phyloP scores from a whole-genome alignment of 2,888 invertebrate genomes.

The Acronicta psi region DNA sequence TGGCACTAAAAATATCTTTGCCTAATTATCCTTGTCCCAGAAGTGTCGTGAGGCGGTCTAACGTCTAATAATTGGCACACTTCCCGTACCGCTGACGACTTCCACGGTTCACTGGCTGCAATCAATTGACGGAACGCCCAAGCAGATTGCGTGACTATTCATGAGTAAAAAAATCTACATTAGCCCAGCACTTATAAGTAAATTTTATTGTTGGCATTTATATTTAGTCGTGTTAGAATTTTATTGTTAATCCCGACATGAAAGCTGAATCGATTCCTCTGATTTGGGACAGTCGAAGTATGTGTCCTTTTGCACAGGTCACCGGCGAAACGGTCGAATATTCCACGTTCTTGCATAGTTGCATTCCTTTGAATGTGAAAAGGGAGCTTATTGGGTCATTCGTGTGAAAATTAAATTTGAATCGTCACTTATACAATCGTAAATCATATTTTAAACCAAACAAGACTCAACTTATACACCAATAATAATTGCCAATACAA shows the following conservation, averaged over 20 bases:
- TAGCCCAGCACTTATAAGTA: slow-evolving; percentile 44
- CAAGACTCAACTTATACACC: too few relatives aligned
- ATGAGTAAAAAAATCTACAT: slow-evolving; percentile 54
- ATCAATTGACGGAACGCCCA: slow-evolving; percentile 62
- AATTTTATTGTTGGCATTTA: slow-evolving; percentile 19
- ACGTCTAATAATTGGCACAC: slow-evolving; percentile 71
- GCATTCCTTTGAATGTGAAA: slow-evolving; percentile 11
- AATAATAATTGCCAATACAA: too few relatives aligned
- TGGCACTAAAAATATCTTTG: slow-evolving; percentile 53
- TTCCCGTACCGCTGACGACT: slow-evolving; percentile 67
- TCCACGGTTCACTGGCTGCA: slow-evolving; percentile 60
- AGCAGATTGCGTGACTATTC: slow-evolving; percentile 57
- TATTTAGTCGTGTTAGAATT: slow-evolving; percentile 11
- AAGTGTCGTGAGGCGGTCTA: slow-evolving; percentile 60
- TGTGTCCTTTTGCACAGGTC: slow-evolving; percentile 44
- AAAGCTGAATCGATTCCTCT: slow-evolving; percentile 24
- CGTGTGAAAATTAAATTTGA: too few relatives aligned
- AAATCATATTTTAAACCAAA: not conserved
- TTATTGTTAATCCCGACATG: slow-evolving; percentile 18
- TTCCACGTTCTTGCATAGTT: slow-evolving; percentile 32
- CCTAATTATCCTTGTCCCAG: slow-evolving; percentile 55
- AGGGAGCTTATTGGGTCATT: not conserved
- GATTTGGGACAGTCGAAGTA: slow-evolving; percentile 35
- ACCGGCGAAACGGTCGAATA: slow-evolving; percentile 39
- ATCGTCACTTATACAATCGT: too few relatives aligned